phyloP scores from a whole-genome alignment of 2,113 vertebrate species.

The Semicossyphus pulcher region DNA sequence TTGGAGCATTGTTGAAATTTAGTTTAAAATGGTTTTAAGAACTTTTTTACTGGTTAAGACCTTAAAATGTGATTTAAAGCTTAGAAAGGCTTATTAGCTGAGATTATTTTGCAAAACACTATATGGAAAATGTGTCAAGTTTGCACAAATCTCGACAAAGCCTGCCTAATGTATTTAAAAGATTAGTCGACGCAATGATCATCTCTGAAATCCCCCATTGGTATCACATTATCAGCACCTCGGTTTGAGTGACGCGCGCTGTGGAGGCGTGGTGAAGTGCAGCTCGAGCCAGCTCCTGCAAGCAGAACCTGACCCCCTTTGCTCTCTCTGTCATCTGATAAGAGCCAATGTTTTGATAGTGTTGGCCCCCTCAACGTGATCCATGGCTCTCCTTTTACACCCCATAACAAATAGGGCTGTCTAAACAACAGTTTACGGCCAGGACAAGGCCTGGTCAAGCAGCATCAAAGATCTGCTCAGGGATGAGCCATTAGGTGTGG shows the following conservation, averaged over 20 bases:
- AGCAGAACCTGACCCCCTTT: slow-evolving; percentile 81
- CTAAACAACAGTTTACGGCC: slow-evolving; percentile 76
- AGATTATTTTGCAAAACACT: background rate
- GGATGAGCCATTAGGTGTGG: slow-evolving; percentile 62
- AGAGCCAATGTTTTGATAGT: slow-evolving; percentile 86
- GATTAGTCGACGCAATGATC: background rate
- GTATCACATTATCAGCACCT: slow-evolving; percentile 2
- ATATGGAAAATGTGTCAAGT: no score
- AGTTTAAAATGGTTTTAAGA: no score
- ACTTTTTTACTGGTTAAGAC: background rate
- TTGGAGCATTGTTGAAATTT: no score
- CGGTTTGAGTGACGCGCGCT: slow-evolving; percentile 15
- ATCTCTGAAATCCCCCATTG: slow-evolving; percentile 1
- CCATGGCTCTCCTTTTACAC: slow-evolving; percentile 77
- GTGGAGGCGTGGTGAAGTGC: slow-evolving; percentile 16
- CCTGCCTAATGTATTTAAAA: background rate
- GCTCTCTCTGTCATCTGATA: slow-evolving; percentile 83
- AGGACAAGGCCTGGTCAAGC: slow-evolving; percentile 77
- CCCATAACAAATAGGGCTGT: slow-evolving; percentile 79
- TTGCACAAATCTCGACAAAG: no score
- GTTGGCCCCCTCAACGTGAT: slow-evolving; percentile 73
- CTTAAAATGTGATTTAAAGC: background rate
- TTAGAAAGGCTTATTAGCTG: background rate
- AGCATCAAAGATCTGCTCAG: slow-evolving; percentile 70
- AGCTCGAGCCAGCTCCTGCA: slow-evolving; percentile 41